Base-by-base conservation (phyloP, 2,797 vertebrate species). In the Microctenopoma stevenorrisi region DNA sequence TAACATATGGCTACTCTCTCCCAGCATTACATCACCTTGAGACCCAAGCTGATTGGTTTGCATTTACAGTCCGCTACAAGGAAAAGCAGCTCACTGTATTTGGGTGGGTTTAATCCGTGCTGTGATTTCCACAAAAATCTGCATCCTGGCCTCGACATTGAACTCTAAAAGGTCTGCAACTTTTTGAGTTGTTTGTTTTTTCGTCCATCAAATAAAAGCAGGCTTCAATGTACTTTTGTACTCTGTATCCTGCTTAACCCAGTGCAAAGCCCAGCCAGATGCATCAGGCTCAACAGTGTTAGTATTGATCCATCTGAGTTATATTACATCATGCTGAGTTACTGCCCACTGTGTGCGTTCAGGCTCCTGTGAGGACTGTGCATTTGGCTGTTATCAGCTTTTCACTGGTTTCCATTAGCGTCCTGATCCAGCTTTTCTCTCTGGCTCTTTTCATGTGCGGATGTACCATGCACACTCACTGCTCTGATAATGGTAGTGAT, bases 21-120 rank as follows among this genome's bases (percentile, higher is more conserved):
- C 66, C 82, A 72, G 82, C 85, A 91, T 94, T 90, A 94, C 91
- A 88, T 91, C 91, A 92, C 78, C 84, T 85, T 75, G 68, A 87
- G 68, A 85, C 86, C 73, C 76, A 66, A 79, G 84, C 76, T 58
- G 72, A 86, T 70, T 74, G 84, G 76, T 79, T 80, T 59, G 52
- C 58, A 65, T 76, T 78, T 70, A 51, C 62, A 69, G 58, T 18
- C 44, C 25, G 53, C 72, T 28, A 57, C 40, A 52, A 53, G 49
- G 18, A 2, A 3, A 14, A 9, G 50, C 15, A 38, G 14, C 38
- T 40, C 38, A 10, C 12, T 15, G 43, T 43, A 13, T 46, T 70
- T 65, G 22, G 60, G 62, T 56, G 10, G 37, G 22, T 68, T 74
- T 55, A 61, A 46, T 64, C 47, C 3, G 16, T 70, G 14, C 60